These are phyloP conservation scores for Sesamia nonagrioides DNA, from an alignment of 1,140 invertebrate species.

Conservation along the genomic window DNA sequence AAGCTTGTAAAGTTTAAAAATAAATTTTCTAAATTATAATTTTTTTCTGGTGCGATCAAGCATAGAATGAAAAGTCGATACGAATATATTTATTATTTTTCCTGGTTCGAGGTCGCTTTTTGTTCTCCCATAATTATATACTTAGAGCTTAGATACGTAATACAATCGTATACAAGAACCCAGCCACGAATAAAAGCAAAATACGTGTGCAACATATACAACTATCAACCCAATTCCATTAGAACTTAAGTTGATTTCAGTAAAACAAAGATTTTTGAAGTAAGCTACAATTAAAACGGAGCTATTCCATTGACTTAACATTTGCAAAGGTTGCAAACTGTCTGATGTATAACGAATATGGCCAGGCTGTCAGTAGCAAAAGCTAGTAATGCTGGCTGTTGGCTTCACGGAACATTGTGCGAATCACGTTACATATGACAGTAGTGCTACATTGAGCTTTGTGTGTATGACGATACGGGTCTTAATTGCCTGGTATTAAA, in stretches of 20 bases:
- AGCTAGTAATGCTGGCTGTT: slow-evolving; percentile 31
- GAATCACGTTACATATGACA: neutral
- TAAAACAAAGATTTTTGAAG: neutral
- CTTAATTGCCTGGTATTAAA: neutral
- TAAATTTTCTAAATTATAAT: too few species aligned
- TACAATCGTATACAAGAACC: neutral
- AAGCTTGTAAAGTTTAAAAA: too few species aligned
- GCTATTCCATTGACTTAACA: neutral
- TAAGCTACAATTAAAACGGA: neutral
- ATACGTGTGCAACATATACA: too few species aligned
- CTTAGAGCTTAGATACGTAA: too few species aligned
- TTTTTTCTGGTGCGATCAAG: too few species aligned
- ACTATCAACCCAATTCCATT: too few species aligned
- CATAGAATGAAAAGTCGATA: too few species aligned
- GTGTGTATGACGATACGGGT: slow-evolving; percentile 18
- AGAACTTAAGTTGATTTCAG: neutral
- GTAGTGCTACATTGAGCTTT: neutral
- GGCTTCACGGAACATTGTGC: slow-evolving; percentile 35
- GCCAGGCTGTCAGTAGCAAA: slow-evolving; percentile 25
- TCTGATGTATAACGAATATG: slow-evolving; percentile 12
- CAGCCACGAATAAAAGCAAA: too few species aligned
- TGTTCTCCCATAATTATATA: neutral
- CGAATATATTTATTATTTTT: too few species aligned
- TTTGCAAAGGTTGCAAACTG: neutral
- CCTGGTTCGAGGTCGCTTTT: too few species aligned